Evolutionary conservation across 2,888 invertebrate species (phyloP).

Genomic region (Sminthurides aquaticus): DNA sequence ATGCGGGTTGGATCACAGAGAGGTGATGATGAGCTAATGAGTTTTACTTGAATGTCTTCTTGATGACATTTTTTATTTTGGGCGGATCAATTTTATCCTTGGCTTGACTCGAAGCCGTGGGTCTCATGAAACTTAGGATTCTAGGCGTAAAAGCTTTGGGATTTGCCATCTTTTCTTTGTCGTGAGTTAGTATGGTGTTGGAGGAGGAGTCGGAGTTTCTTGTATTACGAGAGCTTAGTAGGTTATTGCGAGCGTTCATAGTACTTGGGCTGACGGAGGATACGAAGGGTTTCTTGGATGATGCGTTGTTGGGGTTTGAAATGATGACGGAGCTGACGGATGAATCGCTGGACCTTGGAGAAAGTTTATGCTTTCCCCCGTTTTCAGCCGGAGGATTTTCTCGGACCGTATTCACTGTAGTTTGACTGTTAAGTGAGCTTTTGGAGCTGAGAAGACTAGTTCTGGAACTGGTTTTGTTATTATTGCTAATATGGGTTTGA

Average conservation of each 20-base stretch:
- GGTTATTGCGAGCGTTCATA: conserved; percentile 13
- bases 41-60: conserved; percentile 30
- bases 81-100: conserved; percentile 52
- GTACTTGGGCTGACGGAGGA: conserved; percentile 5
- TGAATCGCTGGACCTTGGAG: conserved; percentile 47
- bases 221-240: conserved; percentile 10
- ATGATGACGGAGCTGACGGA: conserved; percentile 10
- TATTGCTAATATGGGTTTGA: conserved; percentile 26
- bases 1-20: no score
- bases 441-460: conserved; percentile 73
- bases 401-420: conserved; percentile 68
- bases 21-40: conserved; percentile 1
- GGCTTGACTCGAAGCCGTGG: conserved; percentile 74
- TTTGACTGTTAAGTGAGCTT: conserved; percentile 73
- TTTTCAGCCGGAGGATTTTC: conserved; percentile 56
- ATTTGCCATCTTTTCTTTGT: conserved; percentile 33
- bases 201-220: conserved; percentile 48
- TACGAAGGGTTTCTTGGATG: conserved; percentile 13
- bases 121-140: conserved; percentile 70
- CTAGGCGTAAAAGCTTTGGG: conserved; percentile 34
- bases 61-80: conserved; percentile 18
- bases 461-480: conserved; percentile 54
- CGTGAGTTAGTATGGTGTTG: conserved; percentile 26
- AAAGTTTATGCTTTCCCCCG: conserved; percentile 15
- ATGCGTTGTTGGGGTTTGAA: conserved; percentile 15